Conservation (phyloP, 2,113 vertebrate genomes). For the Dipodomys ordii region DNA sequence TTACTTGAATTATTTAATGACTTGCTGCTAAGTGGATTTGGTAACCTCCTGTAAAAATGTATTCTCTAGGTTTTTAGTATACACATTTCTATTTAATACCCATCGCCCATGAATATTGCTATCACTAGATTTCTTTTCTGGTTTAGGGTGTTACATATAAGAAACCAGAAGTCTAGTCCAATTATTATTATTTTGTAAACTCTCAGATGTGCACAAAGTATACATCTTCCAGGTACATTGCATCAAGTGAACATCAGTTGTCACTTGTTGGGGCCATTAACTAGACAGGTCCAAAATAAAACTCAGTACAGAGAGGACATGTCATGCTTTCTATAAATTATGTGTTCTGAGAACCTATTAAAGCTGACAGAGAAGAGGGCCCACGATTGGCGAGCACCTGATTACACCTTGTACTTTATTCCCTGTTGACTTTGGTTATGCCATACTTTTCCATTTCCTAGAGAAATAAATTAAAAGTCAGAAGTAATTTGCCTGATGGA, state of each 20-base stretch:
- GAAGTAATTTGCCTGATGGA: slow-evolving; percentile 99
- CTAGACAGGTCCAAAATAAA: slow-evolving; percentile 87
- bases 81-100: not conserved
- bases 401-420: slow-evolving; percentile 94
- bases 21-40: slow-evolving; percentile 2
- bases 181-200: slow-evolving; percentile 26
- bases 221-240: slow-evolving; percentile 68
- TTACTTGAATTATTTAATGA: slow-evolving; percentile 66
- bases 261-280: slow-evolving; percentile 92
- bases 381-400: slow-evolving; percentile 92
- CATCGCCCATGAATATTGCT: not conserved
- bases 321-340: slow-evolving; percentile 93
- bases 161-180: slow-evolving; percentile 50
- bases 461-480: slow-evolving; percentile 99
- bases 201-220: not conserved
- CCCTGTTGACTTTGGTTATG: slow-evolving; percentile 97
- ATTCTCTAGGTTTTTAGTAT: not conserved
- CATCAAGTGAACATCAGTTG: slow-evolving; percentile 88
- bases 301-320: slow-evolving; percentile 89
- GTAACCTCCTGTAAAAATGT: slow-evolving; percentile 21
- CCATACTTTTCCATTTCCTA: slow-evolving; percentile 99
- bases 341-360: slow-evolving; percentile 96
- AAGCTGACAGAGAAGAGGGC: slow-evolving; percentile 95
- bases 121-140: not conserved
- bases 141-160: slow-evolving; percentile 5